phyloP scores from a whole-genome alignment of 2,113 vertebrate species.

The Artemisiospiza belli region DNA sequence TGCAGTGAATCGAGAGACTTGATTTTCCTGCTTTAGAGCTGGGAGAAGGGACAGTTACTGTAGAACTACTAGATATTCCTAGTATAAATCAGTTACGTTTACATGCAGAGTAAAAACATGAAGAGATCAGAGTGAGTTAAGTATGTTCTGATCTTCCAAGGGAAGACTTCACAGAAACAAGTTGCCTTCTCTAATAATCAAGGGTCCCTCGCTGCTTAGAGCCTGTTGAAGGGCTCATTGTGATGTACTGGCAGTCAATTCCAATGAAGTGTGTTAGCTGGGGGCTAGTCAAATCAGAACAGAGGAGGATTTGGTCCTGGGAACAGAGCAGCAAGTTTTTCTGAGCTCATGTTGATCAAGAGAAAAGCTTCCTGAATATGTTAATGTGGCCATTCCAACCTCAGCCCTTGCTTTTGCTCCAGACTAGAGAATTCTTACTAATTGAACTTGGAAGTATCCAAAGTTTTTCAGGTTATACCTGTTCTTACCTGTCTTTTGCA shows the following conservation, averaged over 20 bases:
- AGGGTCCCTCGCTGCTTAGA: background rate
- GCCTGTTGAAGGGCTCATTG: background rate
- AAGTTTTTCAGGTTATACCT: background rate
- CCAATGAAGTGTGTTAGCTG: background rate
- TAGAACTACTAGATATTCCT: background rate
- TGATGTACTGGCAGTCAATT: background rate
- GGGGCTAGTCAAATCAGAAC: background rate
- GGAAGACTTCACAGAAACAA: background rate
- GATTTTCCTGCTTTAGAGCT: background rate
- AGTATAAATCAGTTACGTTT: background rate
- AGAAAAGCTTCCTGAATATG: background rate
- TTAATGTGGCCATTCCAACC: rapidly evolving
- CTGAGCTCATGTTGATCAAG: background rate
- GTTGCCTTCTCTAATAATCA: background rate
- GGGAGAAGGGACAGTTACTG: background rate
- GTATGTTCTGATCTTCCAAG: background rate
- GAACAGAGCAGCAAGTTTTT: background rate
- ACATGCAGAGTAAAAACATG: background rate
- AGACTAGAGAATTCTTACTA: background rate
- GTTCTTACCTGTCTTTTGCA: background rate
- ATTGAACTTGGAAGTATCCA: background rate
- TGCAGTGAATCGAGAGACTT: background rate
- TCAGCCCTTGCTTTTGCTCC: background rate
- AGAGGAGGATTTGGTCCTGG: background rate
- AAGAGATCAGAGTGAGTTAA: background rate